Conservation (phyloP, 2,888 invertebrate species). For the Tortricodes alternella region DNA sequence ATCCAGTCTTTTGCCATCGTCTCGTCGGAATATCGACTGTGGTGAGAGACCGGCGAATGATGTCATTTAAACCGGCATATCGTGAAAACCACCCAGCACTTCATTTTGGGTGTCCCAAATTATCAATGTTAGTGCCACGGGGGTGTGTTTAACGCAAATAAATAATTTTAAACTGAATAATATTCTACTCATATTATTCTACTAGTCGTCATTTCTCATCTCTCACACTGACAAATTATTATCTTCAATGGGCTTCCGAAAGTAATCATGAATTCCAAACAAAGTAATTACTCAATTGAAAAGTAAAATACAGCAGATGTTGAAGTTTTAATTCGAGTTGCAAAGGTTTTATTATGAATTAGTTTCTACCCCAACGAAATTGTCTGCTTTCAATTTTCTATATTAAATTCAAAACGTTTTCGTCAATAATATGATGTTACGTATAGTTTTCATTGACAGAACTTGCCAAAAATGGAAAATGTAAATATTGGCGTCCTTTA, state of each 20-base stretch:
- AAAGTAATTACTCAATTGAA: conserved; percentile 21
- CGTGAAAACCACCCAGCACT: too few relatives aligned
- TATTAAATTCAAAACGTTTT: conserved; percentile 5
- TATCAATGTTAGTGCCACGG: too few relatives aligned
- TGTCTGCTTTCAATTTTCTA: conserved; percentile 12
- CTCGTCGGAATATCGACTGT: too few relatives aligned
- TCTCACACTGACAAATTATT: background rate
- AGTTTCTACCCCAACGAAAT: conserved; percentile 9
- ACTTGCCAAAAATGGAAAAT: too few relatives aligned
- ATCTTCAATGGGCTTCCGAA: background rate
- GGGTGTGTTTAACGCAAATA: background rate
- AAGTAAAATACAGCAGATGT: conserved; percentile 17
- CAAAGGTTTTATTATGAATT: conserved; percentile 14
- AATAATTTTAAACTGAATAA: background rate
- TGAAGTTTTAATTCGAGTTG: conserved; percentile 23
- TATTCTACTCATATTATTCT: background rate
- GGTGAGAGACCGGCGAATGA: too few relatives aligned
- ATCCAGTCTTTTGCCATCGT: too few relatives aligned
- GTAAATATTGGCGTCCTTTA: too few relatives aligned
- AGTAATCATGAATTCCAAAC: conserved; percentile 20
- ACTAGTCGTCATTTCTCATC: background rate
- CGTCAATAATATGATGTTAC: too few relatives aligned
- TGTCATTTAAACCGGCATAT: too few relatives aligned
- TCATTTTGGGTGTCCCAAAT: too few relatives aligned
- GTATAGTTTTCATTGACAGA: too few relatives aligned